Evolutionary conservation across 2,888 invertebrate species (phyloP).

Genomic region (Parnassius apollo): DNA sequence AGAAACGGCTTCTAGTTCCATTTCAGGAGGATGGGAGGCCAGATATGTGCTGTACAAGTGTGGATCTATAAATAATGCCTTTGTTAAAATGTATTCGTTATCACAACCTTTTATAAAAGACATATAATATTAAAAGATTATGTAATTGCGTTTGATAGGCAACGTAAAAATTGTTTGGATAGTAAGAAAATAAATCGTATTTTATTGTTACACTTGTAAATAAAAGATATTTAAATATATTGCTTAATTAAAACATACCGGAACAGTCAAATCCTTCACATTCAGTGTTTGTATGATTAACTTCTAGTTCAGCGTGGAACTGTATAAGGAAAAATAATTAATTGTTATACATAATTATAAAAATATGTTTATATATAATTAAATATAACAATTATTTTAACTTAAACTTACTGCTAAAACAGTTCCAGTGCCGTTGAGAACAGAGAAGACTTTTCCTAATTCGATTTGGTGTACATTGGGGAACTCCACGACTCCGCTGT

Average conservation of each 20-base stretch:
- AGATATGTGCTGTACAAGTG: slow-evolving; percentile 83
- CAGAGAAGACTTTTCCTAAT: slow-evolving; percentile 76
- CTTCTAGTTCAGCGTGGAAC: slow-evolving; percentile 85
- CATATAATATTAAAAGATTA: not conserved
- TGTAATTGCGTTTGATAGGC: too few relatives aligned
- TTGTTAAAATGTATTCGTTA: not conserved
- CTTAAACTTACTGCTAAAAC: slow-evolving; percentile 82
- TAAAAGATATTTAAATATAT: not conserved
- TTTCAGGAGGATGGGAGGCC: slow-evolving; percentile 81
- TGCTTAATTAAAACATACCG: slow-evolving; percentile 18
- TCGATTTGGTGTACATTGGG: slow-evolving; percentile 79
- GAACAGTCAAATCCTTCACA: slow-evolving; percentile 53
- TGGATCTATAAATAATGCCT: slow-evolving; percentile 59
- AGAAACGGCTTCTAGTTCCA: slow-evolving; percentile 85
- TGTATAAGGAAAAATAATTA: slow-evolving; percentile 48
- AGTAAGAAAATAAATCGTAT: too few relatives aligned
- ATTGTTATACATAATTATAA: not conserved
- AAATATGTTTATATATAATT: not conserved
- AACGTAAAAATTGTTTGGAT: too few relatives aligned
- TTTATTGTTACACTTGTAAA: too few relatives aligned
- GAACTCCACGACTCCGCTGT: slow-evolving; percentile 85
- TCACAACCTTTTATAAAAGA: not conserved
- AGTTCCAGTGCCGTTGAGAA: slow-evolving; percentile 79
- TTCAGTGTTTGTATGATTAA: slow-evolving; percentile 27
- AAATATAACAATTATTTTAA: slow-evolving; percentile 13